phyloP scores from a whole-genome alignment of 2,113 vertebrate species.

The Ia io region DNA sequence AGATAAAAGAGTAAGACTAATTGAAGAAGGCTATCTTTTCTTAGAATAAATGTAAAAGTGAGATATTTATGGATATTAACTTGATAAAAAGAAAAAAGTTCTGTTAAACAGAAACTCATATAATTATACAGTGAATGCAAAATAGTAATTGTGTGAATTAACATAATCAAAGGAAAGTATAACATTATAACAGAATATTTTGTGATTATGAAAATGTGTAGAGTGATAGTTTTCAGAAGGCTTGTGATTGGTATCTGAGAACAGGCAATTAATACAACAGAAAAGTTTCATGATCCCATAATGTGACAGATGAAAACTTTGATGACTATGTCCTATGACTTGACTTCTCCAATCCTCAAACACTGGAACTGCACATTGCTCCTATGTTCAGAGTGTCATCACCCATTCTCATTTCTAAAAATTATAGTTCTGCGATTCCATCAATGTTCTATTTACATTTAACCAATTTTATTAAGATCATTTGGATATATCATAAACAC shows the following conservation, averaged over 20 bases:
- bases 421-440: neutral
- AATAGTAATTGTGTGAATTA: slow-evolving; percentile 5
- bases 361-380: neutral
- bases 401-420: neutral
- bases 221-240: neutral
- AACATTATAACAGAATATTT: neutral
- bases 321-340: neutral
- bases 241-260: neutral
- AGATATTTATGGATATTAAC: neutral
- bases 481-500: neutral
- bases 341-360: neutral
- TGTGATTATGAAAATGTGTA: neutral
- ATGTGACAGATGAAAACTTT: neutral
- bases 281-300: neutral
- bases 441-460: neutral
- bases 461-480: neutral
- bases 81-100: neutral
- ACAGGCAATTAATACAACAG: neutral
- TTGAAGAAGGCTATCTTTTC: neutral
- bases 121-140: neutral
- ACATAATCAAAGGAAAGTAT: slow-evolving; percentile 13
- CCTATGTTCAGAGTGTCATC: neutral
- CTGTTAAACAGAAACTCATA: neutral
- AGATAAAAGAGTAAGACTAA: neutral
- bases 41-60: neutral